phyloP scores from a whole-genome alignment of 2,888 invertebrate species.

The Orthonevra nobilis region DNA sequence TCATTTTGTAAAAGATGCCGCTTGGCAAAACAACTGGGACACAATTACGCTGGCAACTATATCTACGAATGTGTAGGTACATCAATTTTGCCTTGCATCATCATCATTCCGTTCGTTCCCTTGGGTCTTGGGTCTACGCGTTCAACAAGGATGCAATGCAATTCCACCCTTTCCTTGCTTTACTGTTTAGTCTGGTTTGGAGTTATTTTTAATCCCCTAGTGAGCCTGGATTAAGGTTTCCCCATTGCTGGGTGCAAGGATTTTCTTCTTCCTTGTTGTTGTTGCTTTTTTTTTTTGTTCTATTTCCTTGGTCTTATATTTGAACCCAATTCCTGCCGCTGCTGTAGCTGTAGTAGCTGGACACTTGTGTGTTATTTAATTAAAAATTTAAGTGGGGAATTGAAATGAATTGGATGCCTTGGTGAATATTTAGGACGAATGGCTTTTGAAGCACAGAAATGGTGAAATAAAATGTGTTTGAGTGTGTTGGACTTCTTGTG shows the following conservation, averaged over 20 bases:
- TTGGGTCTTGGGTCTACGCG: too few species aligned
- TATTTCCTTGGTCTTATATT: slow-evolving; percentile 35
- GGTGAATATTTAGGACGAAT: slow-evolving; percentile 63
- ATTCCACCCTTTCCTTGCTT: slow-evolving; percentile 29
- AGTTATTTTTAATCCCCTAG: slow-evolving; percentile 58
- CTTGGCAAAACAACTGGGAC: too few species aligned
- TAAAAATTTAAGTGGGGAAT: slow-evolving; percentile 67
- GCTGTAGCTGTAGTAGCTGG: slow-evolving; percentile 21
- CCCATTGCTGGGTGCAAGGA: slow-evolving; percentile 44
- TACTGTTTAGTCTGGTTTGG: slow-evolving; percentile 26
- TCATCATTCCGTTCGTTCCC: slow-evolving; percentile 21
- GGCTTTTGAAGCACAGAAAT: not conserved
- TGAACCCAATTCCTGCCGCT: too few species aligned
- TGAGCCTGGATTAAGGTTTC: slow-evolving; percentile 54
- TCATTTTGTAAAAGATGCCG: too few species aligned
- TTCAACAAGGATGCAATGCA: slow-evolving; percentile 9
- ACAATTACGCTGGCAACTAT: not conserved
- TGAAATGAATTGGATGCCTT: slow-evolving; percentile 61
- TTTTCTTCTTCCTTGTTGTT: slow-evolving; percentile 1
- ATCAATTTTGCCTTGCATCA: slow-evolving; percentile 23
- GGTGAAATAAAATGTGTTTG: slow-evolving; percentile 34
- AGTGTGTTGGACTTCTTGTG: slow-evolving; percentile 8
- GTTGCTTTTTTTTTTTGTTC: slow-evolving; percentile 3
- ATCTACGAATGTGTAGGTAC: too few species aligned
- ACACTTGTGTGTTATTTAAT: slow-evolving; percentile 67